phyloP scores from a whole-genome alignment of 2,888 invertebrate genomes.

The Cylindroiulus punctatus region DNA sequence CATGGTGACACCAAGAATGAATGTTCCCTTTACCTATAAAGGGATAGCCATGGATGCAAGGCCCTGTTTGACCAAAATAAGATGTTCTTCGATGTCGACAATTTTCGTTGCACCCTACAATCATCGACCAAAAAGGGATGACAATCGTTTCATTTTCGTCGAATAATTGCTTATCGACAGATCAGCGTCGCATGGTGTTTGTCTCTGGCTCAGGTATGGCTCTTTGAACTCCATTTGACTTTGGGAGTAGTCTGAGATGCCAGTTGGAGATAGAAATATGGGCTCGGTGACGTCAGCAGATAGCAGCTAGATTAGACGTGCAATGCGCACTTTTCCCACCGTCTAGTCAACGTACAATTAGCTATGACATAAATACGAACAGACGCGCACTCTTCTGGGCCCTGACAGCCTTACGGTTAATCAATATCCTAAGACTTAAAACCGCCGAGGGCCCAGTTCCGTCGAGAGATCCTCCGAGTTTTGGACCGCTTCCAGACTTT shows the following conservation, averaged over 20 bases:
- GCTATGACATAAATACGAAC: background rate
- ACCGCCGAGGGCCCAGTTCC: background rate
- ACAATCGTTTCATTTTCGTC: background rate
- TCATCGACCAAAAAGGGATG: background rate
- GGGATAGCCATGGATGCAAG: no score
- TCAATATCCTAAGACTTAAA: slow-evolving; percentile 26
- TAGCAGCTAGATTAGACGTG: background rate
- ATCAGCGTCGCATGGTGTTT: background rate
- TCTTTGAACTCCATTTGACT: background rate
- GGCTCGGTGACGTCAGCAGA: slow-evolving; percentile 12
- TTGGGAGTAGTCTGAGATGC: background rate
- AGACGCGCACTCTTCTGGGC: background rate
- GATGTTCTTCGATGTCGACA: no score
- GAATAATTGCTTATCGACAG: background rate
- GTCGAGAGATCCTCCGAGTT: background rate
- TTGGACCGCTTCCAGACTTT: slow-evolving; percentile 32
- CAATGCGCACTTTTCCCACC: background rate
- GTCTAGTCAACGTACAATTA: slow-evolving; percentile 37
- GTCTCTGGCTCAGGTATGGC: background rate
- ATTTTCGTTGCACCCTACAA: no score
- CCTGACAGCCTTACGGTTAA: slow-evolving; percentile 22
- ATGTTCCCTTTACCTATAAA: no score
- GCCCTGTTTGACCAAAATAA: no score
- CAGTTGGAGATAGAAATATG: slow-evolving; percentile 8
- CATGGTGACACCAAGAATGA: no score